Evolutionary conservation across 2,113 vertebrate genomes (phyloP).

Genomic region (Microtus pennsylvanicus): DNA sequence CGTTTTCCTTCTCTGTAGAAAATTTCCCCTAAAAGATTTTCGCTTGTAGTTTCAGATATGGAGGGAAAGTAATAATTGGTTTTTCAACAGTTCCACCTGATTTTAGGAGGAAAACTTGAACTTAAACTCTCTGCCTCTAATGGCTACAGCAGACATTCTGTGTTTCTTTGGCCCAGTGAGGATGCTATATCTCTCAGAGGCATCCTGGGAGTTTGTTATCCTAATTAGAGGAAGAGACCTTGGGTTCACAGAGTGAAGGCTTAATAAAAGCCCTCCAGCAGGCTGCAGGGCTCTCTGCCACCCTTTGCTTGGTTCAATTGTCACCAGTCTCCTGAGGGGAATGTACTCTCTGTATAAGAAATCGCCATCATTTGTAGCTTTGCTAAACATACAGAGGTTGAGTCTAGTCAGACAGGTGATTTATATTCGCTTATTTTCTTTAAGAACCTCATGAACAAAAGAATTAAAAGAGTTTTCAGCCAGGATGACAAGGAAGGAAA

Average conservation of each 20-base stretch:
- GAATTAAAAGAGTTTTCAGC: slow-evolving; percentile 35
- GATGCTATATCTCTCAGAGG: neutral
- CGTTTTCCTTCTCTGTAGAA: neutral
- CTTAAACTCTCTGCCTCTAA: neutral
- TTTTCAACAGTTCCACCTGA: neutral
- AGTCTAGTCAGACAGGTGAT: slow-evolving; percentile 35
- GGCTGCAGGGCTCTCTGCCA: neutral
- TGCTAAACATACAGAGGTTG: neutral
- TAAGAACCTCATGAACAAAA: slow-evolving; percentile 19
- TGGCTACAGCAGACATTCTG: neutral
- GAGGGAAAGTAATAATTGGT: neutral
- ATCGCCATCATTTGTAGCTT: neutral
- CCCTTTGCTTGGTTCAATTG: neutral
- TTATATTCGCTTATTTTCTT: slow-evolving; percentile 43
- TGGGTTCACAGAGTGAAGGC: neutral
- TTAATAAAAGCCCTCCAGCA: slow-evolving; percentile 10
- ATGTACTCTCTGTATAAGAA: neutral
- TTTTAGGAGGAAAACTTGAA: neutral
- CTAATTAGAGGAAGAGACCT: neutral
- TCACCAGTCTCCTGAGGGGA: neutral
- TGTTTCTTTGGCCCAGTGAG: neutral
- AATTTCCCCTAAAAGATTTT: neutral
- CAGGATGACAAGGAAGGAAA: slow-evolving; percentile 42
- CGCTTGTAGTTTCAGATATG: neutral
- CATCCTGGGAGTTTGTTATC: neutral